A percentile compares a stretch with the other conserved stretches of the same genome.
These are phyloP conservation scores for Leptodactylus fuscus DNA, from an alignment of 2,113 vertebrate genomes.

Conservation along the genomic window DNA sequence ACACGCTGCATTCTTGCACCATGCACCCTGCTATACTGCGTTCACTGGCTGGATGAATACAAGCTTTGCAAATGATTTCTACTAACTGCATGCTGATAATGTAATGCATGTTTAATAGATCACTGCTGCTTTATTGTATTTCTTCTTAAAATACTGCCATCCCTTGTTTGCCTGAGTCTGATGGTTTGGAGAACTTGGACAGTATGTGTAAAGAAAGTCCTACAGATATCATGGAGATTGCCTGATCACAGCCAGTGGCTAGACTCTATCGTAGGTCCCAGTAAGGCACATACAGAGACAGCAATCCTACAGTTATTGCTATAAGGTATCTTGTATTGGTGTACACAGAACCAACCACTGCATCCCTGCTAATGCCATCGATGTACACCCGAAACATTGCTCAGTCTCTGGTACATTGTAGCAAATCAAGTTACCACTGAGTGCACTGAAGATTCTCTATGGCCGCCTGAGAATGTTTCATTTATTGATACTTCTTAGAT, in stretches of 20 bases:
- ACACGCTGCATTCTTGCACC: background rate
- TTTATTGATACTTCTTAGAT: no score
- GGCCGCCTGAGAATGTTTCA: no score
- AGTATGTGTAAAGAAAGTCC: background rate
- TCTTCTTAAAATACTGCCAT: conserved; percentile 18
- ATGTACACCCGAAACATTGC: no score
- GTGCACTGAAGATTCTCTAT: no score
- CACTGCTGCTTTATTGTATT: conserved; percentile 45
- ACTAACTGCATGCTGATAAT: conserved; percentile 61
- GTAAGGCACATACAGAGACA: no score
- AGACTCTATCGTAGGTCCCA: no score
- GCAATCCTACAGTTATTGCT: no score
- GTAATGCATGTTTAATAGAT: conserved; percentile 44
- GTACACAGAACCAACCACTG: no score
- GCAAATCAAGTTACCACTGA: no score
- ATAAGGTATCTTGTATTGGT: no score
- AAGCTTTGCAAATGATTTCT: conserved; percentile 46
- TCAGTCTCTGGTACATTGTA: no score
- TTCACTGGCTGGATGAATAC: conserved; percentile 24
- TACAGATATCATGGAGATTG: background rate
- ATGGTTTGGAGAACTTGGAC: background rate
- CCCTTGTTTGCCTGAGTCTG: background rate
- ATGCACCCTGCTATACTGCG: background rate
- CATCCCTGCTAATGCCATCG: no score
- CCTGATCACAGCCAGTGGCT: background rate